Percentiles rank a stretch among this genome's conserved stretches.
Evolutionary conservation across 2,888 invertebrate genomes (phyloP).

Genomic region (Spodoptera picta): DNA sequence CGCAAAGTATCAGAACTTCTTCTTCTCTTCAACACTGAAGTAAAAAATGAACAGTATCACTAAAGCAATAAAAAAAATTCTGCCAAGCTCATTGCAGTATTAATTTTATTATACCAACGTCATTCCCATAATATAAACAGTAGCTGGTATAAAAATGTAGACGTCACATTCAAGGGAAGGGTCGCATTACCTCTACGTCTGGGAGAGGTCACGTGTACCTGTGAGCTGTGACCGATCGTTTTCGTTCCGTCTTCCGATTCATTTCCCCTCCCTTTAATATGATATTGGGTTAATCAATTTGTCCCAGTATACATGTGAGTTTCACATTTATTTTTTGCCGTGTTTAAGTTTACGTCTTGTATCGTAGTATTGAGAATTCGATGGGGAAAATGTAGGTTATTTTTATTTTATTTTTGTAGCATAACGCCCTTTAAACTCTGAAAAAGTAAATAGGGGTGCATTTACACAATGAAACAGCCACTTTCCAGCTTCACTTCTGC

Average conservation of each 20-base stretch:
- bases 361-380: not conserved
- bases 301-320: not conserved
- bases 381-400: not conserved
- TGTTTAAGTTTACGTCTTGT: not conserved
- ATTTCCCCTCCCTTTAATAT: conserved; percentile 21
- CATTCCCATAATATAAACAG: conserved; percentile 1
- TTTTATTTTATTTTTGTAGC: too few relatives aligned
- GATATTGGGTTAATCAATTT: conserved; percentile 35
- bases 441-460: too few relatives aligned
- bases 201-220: conserved; percentile 3
- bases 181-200: not conserved
- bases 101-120: too few relatives aligned
- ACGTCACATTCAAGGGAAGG: conserved; percentile 16
- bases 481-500: too few relatives aligned
- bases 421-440: too few relatives aligned
- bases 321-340: conserved; percentile 6
- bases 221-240: conserved; percentile 1
- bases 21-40: too few relatives aligned
- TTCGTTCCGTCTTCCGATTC: conserved; percentile 8
- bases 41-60: too few relatives aligned
- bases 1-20: too few relatives aligned
- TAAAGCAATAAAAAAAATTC: too few relatives aligned
- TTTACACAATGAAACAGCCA: too few relatives aligned
- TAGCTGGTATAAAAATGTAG: too few relatives aligned
- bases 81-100: too few relatives aligned